phyloP scores from a whole-genome alignment of 1,140 invertebrate species.

The Contarinia nasturtii region DNA sequence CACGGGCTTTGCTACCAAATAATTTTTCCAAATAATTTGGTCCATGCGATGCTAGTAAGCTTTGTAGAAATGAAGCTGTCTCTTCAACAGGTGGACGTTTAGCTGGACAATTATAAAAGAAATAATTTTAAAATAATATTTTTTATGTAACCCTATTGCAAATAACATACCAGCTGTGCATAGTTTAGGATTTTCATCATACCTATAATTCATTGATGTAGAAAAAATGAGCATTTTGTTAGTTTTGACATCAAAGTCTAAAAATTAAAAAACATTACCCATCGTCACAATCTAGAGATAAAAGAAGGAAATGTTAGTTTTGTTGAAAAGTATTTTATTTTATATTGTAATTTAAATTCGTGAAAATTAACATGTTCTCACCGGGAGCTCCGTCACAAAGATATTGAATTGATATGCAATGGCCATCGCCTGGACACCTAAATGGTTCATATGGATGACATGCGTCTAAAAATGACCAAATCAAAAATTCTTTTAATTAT shows the following conservation, averaged over 20 bases:
- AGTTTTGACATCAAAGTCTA: no score
- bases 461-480: constrained; percentile 32
- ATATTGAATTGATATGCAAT: constrained; percentile 90
- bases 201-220: constrained; percentile 4
- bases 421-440: constrained; percentile 79
- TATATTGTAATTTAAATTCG: no score
- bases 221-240: no score
- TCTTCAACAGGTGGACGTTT: constrained; percentile 91
- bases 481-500: constrained; percentile 6
- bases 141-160: background rate
- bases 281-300: constrained; percentile 85
- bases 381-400: constrained; percentile 81
- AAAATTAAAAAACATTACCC: constrained; percentile 36
- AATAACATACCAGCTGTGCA: constrained; percentile 73
- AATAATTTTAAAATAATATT: background rate
- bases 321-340: no score
- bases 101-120: constrained; percentile 38
- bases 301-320: no score
- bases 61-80: constrained; percentile 84
- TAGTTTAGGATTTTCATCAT: constrained; percentile 65
- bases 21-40: constrained; percentile 92
- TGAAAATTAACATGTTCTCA: no score
- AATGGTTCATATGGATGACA: constrained; percentile 87
- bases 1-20: constrained; percentile 81
- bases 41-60: constrained; percentile 78